Base-by-base conservation (phyloP, 1,140 invertebrate genomes). In the Lutraria rhynchaena region DNA sequence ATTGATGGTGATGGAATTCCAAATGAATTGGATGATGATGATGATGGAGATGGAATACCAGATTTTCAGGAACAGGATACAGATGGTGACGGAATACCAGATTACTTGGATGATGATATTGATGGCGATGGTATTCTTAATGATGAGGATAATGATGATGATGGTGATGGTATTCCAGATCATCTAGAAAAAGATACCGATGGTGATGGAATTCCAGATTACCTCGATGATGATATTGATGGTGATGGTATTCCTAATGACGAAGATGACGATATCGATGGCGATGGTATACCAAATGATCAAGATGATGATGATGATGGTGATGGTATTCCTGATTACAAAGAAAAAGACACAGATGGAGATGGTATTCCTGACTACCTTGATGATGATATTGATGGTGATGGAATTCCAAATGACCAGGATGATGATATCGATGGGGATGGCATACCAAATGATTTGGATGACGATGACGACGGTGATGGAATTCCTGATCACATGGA, bases 71-170 rank as follows among this genome's bases (percentile, higher is more conserved):
- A 87, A 27, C 71, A 53, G 22, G 84, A 87, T 31, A 60, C 35
- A 57, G 89, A 92, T 82, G 87, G 86, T 55, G 89, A 92, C 81
- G 91, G 91, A 24, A 91, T 91, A 49, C 90, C 91, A 31, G 90
- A 91, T 70, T 78, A 90, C 75, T 44, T 88, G n/a, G 89, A 90
- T 60, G 80, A 86, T 27, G 89, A 90, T 77, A 74, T 74, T 55
- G 89, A 90, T 83, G 85, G 85, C n/a, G 87, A 89, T 81, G 90
- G 90, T 4, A 91, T 91, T 74, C 88, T 89, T 5, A 87, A 91
- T 77, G 29, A 89, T 53, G 19, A 63, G 29, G 90, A 90, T 27
- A 63, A 80, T 17, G 89, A 91, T 84, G 67, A 55, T 35, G 89
- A 91, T 65, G 87, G 86, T 37, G 89, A 91, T 82, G 91, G 89